phyloP scores from a whole-genome alignment of 2,888 invertebrate species.

The Acronicta psi region DNA sequence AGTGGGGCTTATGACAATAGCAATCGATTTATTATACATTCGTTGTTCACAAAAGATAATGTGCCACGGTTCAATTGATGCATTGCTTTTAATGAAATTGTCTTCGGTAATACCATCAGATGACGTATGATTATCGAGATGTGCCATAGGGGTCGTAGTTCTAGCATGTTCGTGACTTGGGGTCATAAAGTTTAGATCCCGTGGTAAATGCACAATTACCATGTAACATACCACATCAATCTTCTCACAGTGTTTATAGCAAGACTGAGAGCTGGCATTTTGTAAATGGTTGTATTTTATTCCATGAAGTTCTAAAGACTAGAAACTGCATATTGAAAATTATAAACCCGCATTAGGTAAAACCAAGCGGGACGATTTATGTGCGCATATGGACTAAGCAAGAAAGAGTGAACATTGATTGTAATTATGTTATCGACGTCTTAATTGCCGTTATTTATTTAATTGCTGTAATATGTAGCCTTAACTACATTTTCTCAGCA shows the following conservation, averaged over 20 bases:
- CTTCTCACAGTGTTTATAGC: conserved; percentile 50
- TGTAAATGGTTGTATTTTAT: conserved; percentile 20
- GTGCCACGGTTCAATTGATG: conserved; percentile 63
- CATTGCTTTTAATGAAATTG: conserved; percentile 59
- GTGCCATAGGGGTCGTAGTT: conserved; percentile 36
- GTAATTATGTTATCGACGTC: conserved; percentile 48
- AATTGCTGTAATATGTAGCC: conserved; percentile 59
- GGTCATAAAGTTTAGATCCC: conserved; percentile 46
- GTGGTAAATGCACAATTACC: conserved; percentile 63
- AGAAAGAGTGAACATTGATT: conserved; percentile 50
- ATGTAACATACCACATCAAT: conserved; percentile 47
- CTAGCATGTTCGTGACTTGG: conserved; percentile 54
- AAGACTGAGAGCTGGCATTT: conserved; percentile 32
- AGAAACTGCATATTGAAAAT: conserved; percentile 43
- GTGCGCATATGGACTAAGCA: conserved; percentile 23
- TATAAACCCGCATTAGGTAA: conserved; percentile 38
- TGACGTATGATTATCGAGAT: conserved; percentile 53
- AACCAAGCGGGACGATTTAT: conserved; percentile 44
- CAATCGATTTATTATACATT: conserved; percentile 69
- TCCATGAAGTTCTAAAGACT: conserved; percentile 23
- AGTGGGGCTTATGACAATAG: conserved; percentile 38
- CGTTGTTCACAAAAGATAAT: conserved; percentile 63
- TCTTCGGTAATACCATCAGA: conserved; percentile 40
- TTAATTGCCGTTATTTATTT: conserved; percentile 54
- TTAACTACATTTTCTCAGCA: conserved; percentile 55